A percentile compares a stretch with the other conserved stretches of the same genome.
These are phyloP conservation scores for Aethes cnicana DNA, from an alignment of 2,888 invertebrate genomes.

Conservation along the genomic window DNA sequence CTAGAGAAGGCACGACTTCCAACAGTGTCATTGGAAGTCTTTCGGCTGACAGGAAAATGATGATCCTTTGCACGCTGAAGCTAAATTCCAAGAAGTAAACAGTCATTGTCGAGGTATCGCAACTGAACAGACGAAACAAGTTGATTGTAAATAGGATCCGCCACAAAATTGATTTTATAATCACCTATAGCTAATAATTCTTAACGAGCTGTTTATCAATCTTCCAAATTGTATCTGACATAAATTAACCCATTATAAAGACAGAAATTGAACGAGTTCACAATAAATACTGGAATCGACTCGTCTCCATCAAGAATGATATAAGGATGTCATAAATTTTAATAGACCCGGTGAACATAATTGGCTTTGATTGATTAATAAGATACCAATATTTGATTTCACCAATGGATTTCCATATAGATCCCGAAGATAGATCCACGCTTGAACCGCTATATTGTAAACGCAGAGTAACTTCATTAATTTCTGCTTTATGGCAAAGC, in stretches of 20 bases:
- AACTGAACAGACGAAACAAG: no score
- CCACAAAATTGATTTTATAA: background rate
- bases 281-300: slow-evolving; percentile 28
- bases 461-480: background rate
- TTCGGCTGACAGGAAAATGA: no score
- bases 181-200: slow-evolving; percentile 9
- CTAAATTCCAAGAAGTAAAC: background rate
- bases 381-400: slow-evolving; percentile 59
- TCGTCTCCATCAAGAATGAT: slow-evolving; percentile 28
- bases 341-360: slow-evolving; percentile 47
- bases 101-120: no score
- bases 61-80: background rate
- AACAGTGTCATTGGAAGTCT: no score
- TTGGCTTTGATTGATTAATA: slow-evolving; percentile 45
- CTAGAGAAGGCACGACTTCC: no score
- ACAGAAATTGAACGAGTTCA: slow-evolving; percentile 14
- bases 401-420: slow-evolving; percentile 54
- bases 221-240: slow-evolving; percentile 7
- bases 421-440: slow-evolving; percentile 36
- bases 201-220: slow-evolving; percentile 24
- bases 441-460: slow-evolving; percentile 18
- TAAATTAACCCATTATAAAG: slow-evolving; percentile 10
- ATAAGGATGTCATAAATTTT: slow-evolving; percentile 34
- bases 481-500: slow-evolving; percentile 17
- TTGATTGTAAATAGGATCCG: background rate